Percentiles rank a stretch among this genome's conserved stretches.
These are phyloP conservation scores for Pterois miles DNA, from an alignment of 2,797 vertebrate genomes.

Conservation along the genomic window DNA sequence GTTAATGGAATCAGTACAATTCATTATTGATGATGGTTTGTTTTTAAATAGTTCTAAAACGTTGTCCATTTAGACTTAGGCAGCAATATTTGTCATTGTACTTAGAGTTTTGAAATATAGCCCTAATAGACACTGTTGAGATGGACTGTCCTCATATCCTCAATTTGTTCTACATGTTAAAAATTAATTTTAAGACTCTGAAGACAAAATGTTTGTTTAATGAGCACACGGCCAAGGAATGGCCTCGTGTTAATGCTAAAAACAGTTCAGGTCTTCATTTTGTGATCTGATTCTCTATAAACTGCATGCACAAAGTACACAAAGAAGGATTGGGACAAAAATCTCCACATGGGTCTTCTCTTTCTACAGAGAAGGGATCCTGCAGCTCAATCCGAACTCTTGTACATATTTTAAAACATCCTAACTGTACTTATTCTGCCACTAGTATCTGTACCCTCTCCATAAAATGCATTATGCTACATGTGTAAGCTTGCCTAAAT, in stretches of 20 bases:
- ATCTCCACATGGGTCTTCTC: conserved; percentile 90
- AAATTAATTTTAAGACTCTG: conserved; percentile 69
- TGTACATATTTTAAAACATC: conserved; percentile 95
- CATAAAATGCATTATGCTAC: conserved; percentile 98
- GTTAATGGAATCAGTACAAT: conserved; percentile 78
- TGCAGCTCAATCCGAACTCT: conserved; percentile 92
- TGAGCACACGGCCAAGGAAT: conserved; percentile 63
- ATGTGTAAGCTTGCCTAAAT: conserved; percentile 99
- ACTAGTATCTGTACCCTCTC: conserved; percentile 95
- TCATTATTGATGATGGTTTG: conserved; percentile 83
- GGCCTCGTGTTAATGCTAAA: conserved; percentile 72
- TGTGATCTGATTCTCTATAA: conserved; percentile 81
- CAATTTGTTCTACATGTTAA: conserved; percentile 79
- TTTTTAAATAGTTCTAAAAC: conserved; percentile 94
- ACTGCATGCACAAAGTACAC: conserved; percentile 84
- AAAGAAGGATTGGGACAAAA: conserved; percentile 88
- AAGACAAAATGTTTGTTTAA: conserved; percentile 76
- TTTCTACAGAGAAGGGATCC: conserved; percentile 95
- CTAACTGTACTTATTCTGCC: conserved; percentile 88
- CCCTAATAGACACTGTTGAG: conserved; percentile 96
- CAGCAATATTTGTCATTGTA: conserved; percentile 85
- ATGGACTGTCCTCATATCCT: conserved; percentile 91
- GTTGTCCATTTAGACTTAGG: conserved; percentile 89
- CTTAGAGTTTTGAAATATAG: conserved; percentile 99
- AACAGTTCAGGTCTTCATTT: conserved; percentile 74